These are phyloP conservation scores for Fregata magnificens DNA, from an alignment of 2,113 vertebrate genomes.

Conservation along the genomic window DNA sequence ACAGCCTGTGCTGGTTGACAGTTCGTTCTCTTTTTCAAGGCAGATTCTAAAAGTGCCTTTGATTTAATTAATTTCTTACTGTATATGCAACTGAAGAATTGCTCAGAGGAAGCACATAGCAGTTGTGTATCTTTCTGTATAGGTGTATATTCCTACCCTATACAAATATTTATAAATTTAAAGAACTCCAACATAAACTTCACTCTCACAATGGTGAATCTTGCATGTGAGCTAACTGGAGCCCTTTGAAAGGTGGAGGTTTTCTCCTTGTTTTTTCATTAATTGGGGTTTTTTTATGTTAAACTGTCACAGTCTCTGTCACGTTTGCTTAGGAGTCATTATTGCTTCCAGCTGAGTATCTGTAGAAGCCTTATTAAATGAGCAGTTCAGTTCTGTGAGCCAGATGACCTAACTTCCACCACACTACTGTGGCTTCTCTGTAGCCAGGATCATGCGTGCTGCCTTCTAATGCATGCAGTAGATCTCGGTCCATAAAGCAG, in stretches of 20 bases:
- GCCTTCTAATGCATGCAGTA: not conserved
- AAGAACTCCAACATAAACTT: constrained; percentile 50
- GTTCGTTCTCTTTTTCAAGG: constrained; percentile 55
- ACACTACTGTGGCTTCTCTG: not conserved
- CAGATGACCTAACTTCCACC: constrained; percentile 32
- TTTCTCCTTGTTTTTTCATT: constrained; percentile 52
- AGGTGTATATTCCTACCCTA: not conserved
- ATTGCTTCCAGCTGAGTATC: constrained; percentile 70
- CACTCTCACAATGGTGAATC: constrained; percentile 34
- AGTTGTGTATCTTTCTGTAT: constrained; percentile 69
- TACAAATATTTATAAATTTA: constrained; percentile 25
- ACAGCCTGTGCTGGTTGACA: not conserved
- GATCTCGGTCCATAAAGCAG: not conserved
- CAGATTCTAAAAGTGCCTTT: constrained; percentile 62
- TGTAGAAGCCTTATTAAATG: constrained; percentile 64
- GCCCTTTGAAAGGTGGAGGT: constrained; percentile 64
- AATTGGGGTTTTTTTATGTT: constrained; percentile 49
- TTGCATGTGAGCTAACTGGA: constrained; percentile 48
- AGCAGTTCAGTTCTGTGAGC: constrained; percentile 34
- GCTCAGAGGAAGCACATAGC: constrained; percentile 67
- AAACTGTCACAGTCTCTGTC: constrained; percentile 71
- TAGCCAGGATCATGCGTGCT: not conserved
- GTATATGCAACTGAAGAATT: constrained; percentile 64
- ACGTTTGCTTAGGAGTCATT: constrained; percentile 46
- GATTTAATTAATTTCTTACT: constrained; percentile 71